These are phyloP conservation scores for Hylaea fasciaria DNA, from an alignment of 2,888 invertebrate species.

Conservation along the genomic window DNA sequence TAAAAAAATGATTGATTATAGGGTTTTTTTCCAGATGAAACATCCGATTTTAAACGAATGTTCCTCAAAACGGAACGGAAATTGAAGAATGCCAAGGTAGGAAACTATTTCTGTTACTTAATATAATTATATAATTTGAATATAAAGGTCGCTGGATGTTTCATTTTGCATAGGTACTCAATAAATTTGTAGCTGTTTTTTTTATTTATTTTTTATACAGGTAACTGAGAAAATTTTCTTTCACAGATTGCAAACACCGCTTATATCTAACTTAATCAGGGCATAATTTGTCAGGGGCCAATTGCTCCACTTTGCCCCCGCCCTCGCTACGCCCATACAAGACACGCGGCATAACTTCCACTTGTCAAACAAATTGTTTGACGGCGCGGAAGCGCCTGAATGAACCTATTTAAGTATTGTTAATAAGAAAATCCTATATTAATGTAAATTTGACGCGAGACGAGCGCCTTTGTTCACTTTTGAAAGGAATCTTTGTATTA, in stretches of 20 bases:
- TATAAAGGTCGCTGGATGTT: no score
- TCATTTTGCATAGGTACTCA: no score
- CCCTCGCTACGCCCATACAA: conserved; percentile 45
- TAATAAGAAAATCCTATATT: conserved; percentile 78
- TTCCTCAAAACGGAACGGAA: no score
- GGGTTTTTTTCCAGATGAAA: no score
- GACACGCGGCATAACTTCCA: conserved; percentile 67
- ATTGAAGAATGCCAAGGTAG: no score
- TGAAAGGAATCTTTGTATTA: conserved; percentile 64
- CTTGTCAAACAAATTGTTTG: conserved; percentile 68
- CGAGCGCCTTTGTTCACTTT: conserved; percentile 68
- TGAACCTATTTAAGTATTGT: conserved; percentile 74
- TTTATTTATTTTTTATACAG: background rate
- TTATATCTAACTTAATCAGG: background rate
- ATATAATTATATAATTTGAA: no score
- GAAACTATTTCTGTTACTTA: no score
- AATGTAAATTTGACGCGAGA: conserved; percentile 76
- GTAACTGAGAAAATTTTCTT: no score
- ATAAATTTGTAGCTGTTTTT: no score
- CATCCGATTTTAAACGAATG: no score
- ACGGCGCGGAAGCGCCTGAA: conserved; percentile 64
- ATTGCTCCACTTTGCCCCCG: background rate
- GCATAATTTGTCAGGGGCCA: background rate
- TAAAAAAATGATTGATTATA: no score
- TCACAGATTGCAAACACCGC: background rate